Base-by-base conservation (phyloP, 2,888 invertebrate species). In the Heliconius erato region DNA sequence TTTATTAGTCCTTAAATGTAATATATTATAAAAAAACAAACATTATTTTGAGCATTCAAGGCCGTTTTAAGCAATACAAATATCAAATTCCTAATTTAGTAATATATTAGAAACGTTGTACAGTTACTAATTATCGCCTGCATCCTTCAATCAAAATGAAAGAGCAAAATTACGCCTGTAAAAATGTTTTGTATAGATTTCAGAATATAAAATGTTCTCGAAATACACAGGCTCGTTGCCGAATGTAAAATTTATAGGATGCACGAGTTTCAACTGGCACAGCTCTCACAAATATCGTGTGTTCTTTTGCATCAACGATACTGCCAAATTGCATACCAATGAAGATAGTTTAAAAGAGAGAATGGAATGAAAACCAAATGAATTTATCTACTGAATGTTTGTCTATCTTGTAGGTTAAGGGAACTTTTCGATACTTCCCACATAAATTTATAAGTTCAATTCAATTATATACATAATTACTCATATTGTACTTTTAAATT, bases 241-340 rank as follows among this genome's bases (percentile, higher is more conserved):
- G 80, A 81, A 81, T 81, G 68, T 76, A 81, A 82, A 79, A 82
- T 82, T 82, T 76, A 79, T 79, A 74, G 79, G 69, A 69, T 79
- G 76, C 69, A 82, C 76, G 79, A 79, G 44, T 74, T 54, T 68
- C 74, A 44, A 74, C 82, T 63, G 54, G 82, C n/a, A 71, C 40
- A 59, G 79, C 69, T 82, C 69, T 82, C 76, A 59, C 69, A 79
- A 74, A 82, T 79, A 82, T 76, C 76, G 26, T 74, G 74, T 82
- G 68, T 82, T 79, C 79, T 79, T 82, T 72, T 82, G 72, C 23
- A 82, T 65, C 65, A 54, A 19, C 79, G 59, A 65, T 28, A 79
- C 71, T 69, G 59, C 54, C 71, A 76, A 79, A 82, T 79, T 74
- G 67, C 74, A 68, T 68, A 54, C 68, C 69, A 79, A 76, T 79